Conservation (phyloP, 2,888 invertebrate genomes). For the Pardosa pseudoannulata region DNA sequence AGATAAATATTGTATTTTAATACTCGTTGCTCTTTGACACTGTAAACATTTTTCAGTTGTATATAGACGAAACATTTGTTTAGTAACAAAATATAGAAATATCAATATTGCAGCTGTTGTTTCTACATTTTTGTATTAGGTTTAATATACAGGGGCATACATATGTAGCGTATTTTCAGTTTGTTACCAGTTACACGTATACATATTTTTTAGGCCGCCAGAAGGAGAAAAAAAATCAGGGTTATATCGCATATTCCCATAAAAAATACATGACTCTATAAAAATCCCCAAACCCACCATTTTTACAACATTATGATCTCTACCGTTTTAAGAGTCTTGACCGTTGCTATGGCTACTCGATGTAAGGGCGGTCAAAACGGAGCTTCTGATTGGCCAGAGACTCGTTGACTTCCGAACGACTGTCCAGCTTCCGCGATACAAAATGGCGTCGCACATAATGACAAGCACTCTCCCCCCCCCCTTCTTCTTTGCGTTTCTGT, state of each 20-base stretch:
- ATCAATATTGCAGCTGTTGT: too few species aligned
- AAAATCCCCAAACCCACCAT: slow-evolving; percentile 8
- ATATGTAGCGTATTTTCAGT: too few species aligned
- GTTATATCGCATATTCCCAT: background rate
- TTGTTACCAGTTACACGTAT: too few species aligned
- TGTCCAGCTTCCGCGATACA: slow-evolving; percentile 65
- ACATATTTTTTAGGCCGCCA: too few species aligned
- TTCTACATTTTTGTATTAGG: too few species aligned
- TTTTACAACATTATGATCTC: slow-evolving; percentile 16
- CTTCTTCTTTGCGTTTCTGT: slow-evolving; percentile 30
- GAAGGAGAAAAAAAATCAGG: background rate
- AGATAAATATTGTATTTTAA: too few species aligned
- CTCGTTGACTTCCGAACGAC: slow-evolving; percentile 71
- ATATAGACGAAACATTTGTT: too few species aligned
- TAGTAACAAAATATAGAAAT: too few species aligned
- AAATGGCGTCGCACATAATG: slow-evolving; percentile 69
- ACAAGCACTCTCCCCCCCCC: slow-evolving; percentile 37
- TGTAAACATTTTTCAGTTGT: too few species aligned
- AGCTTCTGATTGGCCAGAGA: slow-evolving; percentile 64
- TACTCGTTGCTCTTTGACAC: too few species aligned
- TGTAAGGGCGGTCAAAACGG: slow-evolving; percentile 54
- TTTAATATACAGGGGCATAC: too few species aligned
- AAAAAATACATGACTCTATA: slow-evolving; percentile 17
- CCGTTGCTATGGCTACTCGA: slow-evolving; percentile 50
- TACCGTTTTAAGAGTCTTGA: slow-evolving; percentile 48